These are phyloP conservation scores for Leucophenga maculata DNA, from an alignment of 2,888 invertebrate species.

Conservation along the genomic window DNA sequence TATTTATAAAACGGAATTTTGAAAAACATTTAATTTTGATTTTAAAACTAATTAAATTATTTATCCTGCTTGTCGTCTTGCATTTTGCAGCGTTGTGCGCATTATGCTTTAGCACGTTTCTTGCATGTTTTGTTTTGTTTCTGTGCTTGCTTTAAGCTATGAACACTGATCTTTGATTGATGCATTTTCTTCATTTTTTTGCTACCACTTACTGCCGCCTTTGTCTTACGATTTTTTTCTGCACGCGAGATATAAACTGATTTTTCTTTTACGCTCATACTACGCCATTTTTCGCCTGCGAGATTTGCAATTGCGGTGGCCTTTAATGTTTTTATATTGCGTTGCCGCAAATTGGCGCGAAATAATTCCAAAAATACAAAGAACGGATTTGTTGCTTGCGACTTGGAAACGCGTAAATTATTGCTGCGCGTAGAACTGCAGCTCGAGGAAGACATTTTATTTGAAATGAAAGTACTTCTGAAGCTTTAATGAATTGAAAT, in stretches of 20 bases:
- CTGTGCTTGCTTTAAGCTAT: background rate
- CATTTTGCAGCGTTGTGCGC: no score
- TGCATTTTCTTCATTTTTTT: slow-evolving; percentile 1
- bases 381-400: slow-evolving; percentile 37
- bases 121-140: background rate
- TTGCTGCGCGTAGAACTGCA: background rate
- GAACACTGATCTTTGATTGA: no score
- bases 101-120: no score
- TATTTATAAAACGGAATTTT: no score
- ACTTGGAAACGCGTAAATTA: background rate
- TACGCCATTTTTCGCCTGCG: slow-evolving; percentile 43
- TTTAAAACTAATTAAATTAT: no score
- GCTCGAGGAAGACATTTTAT: slow-evolving; percentile 30
- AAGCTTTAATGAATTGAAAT: no score
- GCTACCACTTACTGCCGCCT: background rate
- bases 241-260: slow-evolving; percentile 32
- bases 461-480: no score
- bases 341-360: slow-evolving; percentile 35
- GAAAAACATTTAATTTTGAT: no score
- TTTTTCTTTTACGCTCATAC: slow-evolving; percentile 42
- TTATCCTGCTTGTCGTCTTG: no score
- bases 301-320: slow-evolving; percentile 26
- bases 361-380: slow-evolving; percentile 43
- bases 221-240: slow-evolving; percentile 22
- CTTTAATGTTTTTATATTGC: slow-evolving; percentile 37